Evolutionary conservation across 2,888 invertebrate genomes (phyloP), one percentile per base, ranked within the genome.

Genomic region (Eupithecia insigniata): DNA sequence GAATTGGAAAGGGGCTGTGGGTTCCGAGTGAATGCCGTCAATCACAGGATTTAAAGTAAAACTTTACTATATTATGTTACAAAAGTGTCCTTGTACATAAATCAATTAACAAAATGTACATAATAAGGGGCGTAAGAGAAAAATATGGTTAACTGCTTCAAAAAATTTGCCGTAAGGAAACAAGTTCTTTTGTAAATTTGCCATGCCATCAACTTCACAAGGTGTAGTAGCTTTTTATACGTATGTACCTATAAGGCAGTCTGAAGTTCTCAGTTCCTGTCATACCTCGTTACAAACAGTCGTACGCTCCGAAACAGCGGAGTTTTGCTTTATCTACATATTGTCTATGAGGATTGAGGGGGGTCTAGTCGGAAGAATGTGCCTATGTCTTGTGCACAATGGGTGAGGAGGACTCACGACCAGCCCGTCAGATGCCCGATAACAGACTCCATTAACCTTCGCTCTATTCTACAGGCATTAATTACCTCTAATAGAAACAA

Each of bases 401-500:
- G 69, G 77, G 69, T 72, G 69, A 58, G 34, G 46, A 39, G 64
- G 67, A 64, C 30, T 55, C 43, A 22, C 43, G 68, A 46, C 73
- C 73, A 66, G 65, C 79, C 80, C 84, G 84, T 87, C 87, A 87
- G 92, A 91, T 90, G 88, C 76, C 84, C 84, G 92, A 92, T 92
- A 92, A 83, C 87, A 72, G 85, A 83, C 91, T 90, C 89, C 90
- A 90, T 91, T 92, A 92, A 92, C 92, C 92, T 91, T 88, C 86
- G 86, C 84, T 85, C 85, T 86, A 73, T 76, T 85, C 87, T 82
- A 83, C 85, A 84, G 83, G 85, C 90, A 90, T 91, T 92, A 88
- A 92, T 93, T 92, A 92, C 89, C 82, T 84, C 85, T 90, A 92
- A 92, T 90, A 91, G 91, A 91, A 92, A 92, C 92, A 92, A 92